Base-by-base conservation (phyloP, 2,888 invertebrate species). In the Microctonus aethiopoides region DNA sequence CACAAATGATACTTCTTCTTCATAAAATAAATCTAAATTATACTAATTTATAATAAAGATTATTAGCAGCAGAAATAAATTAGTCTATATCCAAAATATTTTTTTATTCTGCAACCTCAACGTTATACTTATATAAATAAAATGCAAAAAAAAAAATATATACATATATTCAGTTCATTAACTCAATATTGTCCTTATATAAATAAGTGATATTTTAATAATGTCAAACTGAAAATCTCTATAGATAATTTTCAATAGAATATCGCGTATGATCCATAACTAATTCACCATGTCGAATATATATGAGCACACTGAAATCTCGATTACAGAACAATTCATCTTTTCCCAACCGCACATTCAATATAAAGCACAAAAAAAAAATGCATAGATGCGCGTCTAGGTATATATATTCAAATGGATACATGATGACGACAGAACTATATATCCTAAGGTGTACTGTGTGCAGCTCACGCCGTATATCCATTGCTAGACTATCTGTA, bases 401-500 rank as follows among this genome's bases (percentile, higher is more conserved):
- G n/a, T 39, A n/a, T 11, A n/a, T 11, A 36, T 39, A n/a, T n/a
- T n/a, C 2, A 32, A 39, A 39, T 39, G 13, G 5, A 39, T 39
- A n/a, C 29, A 46, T 20, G 16, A 20, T 46, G 46, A 46, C 46
- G 46, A 46, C 46, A 46, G 16, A 20, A n/a, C n/a, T n/a, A n/a
- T n/a, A 39, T 13, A n/a, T n/a, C 4, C 7, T 6, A 10, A n/a
- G 1, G 11, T 39, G 41, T 20, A 59, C 26, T 56, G n/a, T n/a
- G n/a, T n/a, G n/a, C n/a, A n/a, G n/a, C n/a, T n/a, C n/a, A n/a
- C n/a, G 16, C 39, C 39, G 46, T 60, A 63, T 54, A 63, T 54
- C 52, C 67, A 56, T 41, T 57, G 52, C 59, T n/a, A n/a, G n/a
- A 24, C 56, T 54, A 57, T 70, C 72, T 77, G 72, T 76, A 76